phyloP scores from a whole-genome alignment of 2,797 vertebrate species.

The Pangasius krempfi region DNA sequence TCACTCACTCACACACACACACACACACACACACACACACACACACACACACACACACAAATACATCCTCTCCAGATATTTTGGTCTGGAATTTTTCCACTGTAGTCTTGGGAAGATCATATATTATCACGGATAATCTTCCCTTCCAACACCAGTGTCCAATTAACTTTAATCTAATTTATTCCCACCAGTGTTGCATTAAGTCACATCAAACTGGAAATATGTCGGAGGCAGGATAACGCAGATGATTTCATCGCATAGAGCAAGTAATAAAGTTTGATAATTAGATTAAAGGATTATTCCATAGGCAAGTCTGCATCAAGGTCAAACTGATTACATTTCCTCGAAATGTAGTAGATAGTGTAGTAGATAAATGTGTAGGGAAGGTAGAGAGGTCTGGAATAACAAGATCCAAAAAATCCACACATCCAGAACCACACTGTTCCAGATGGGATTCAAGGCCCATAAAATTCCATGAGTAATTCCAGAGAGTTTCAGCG shows the following conservation, averaged over 20 bases:
- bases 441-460: not conserved
- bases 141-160: not conserved
- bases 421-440: not conserved
- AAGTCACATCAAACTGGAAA: not conserved
- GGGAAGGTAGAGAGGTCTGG: not conserved
- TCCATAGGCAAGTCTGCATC: not conserved
- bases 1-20: not conserved
- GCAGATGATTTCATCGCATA: not conserved
- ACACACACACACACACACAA: not conserved
- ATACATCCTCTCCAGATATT: not conserved
- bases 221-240: not conserved
- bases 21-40: not conserved
- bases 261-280: not conserved
- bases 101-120: not conserved
- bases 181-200: not conserved
- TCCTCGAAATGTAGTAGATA: no score
- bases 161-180: not conserved
- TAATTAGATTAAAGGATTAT: not conserved
- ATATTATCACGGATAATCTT: not conserved
- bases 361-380: not conserved
- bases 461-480: not conserved
- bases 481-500: not conserved
- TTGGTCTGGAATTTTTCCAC: not conserved
- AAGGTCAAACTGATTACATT: not conserved
- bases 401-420: not conserved